A percentile compares a stretch with the other conserved stretches of the same genome.
Conservation (phyloP, 1,140 invertebrate species). For the Caenorhabditis briggsae region DNA sequence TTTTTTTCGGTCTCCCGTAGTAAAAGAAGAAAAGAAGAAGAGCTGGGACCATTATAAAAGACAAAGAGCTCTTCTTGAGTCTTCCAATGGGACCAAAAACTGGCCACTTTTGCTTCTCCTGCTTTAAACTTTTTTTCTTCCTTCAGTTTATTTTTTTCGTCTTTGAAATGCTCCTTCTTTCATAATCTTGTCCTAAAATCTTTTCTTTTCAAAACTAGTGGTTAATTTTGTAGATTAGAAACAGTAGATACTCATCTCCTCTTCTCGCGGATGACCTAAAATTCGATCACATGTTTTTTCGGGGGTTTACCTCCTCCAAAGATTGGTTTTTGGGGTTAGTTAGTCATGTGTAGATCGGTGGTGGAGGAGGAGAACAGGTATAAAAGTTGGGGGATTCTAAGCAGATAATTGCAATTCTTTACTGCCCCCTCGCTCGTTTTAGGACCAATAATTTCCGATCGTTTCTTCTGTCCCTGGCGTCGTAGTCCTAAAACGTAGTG, state of each 20-base stretch:
- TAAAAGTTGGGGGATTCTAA: too few relatives aligned
- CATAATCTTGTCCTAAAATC: not conserved
- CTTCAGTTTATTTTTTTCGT: too few relatives aligned
- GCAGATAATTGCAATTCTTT: too few relatives aligned
- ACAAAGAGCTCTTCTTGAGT: not conserved
- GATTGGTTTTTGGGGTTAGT: not conserved
- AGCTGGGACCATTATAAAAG: slow-evolving; percentile 18
- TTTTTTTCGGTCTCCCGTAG: not conserved
- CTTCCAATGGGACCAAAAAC: not conserved
- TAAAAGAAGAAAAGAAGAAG: not conserved
- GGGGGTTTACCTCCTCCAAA: not conserved
- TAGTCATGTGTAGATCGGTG: not conserved
- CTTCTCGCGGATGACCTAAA: not conserved
- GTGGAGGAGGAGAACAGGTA: too few relatives aligned
- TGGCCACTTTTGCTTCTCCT: not conserved
- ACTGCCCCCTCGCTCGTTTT: too few relatives aligned
- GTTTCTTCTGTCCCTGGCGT: too few relatives aligned
- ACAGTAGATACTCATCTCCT: slow-evolving; percentile 2
- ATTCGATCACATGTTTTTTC: not conserved
- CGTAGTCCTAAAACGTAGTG: too few relatives aligned
- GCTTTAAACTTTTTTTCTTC: not conserved
- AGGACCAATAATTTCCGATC: too few relatives aligned
- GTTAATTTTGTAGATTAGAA: not conserved
- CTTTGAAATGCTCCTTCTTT: too few relatives aligned
- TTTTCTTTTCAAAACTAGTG: not conserved